Percentiles rank a stretch among this genome's conserved stretches.
Conservation (phyloP, 2,888 invertebrate species). For the Aspidapion aeneum region DNA sequence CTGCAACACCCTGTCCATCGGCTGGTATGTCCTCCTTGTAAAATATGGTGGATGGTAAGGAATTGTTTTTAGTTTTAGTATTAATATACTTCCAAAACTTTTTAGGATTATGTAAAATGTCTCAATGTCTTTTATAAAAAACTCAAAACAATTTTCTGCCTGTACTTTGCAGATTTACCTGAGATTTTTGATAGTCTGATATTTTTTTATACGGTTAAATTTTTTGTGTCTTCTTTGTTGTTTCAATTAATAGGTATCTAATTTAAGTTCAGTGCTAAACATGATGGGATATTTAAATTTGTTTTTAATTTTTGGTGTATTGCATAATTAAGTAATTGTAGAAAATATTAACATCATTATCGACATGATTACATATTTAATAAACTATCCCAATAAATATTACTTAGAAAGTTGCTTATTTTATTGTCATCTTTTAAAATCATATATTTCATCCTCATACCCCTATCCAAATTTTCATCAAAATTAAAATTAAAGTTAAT, state of each 20-base stretch:
- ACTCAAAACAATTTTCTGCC: too few species aligned
- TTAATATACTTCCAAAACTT: not conserved
- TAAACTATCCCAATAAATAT: not conserved
- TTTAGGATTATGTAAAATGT: not conserved
- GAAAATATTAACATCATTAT: not conserved
- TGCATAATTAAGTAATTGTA: not conserved
- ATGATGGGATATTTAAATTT: not conserved
- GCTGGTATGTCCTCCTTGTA: not conserved
- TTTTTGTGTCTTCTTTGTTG: not conserved
- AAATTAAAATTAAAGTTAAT: not conserved
- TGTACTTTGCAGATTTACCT: too few species aligned
- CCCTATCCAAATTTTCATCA: not conserved
- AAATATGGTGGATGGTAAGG: not conserved
- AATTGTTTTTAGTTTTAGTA: not conserved
- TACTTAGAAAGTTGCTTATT: not conserved
- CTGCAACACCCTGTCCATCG: not conserved
- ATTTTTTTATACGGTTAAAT: too few species aligned
- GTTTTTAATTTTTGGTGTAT: not conserved
- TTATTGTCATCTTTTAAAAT: not conserved
- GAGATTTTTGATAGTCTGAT: too few species aligned
- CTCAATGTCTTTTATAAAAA: not conserved
- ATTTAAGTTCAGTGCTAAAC: not conserved
- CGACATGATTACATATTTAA: not conserved
- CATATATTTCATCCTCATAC: not conserved
- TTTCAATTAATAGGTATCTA: not conserved